Evolutionary conservation across 1,140 invertebrate species (phyloP).

Genomic region (Drosophila virilis): DNA sequence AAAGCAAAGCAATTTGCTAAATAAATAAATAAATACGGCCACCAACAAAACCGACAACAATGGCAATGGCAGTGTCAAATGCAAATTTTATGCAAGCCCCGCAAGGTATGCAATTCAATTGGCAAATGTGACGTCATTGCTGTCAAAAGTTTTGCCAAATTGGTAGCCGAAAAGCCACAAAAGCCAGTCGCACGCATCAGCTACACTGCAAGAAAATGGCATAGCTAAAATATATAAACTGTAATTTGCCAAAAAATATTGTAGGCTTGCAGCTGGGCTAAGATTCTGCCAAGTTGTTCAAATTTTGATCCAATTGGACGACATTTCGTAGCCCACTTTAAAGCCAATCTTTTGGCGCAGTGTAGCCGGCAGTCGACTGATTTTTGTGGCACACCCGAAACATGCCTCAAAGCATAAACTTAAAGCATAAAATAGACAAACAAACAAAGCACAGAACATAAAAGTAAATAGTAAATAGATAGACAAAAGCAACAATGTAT

Average conservation of each 20-base stretch:
- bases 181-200: background rate
- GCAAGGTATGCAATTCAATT: constrained; percentile 13
- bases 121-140: constrained; percentile 9
- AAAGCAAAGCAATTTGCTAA: constrained; percentile 21
- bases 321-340: too few relatives aligned
- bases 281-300: too few relatives aligned
- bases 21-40: constrained; percentile 31
- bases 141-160: background rate
- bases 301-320: too few relatives aligned
- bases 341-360: too few relatives aligned
- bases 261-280: too few relatives aligned
- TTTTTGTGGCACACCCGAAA: too few relatives aligned
- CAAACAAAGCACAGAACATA: constrained; percentile 1
- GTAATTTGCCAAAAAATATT: too few relatives aligned
- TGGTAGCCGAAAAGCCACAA: background rate
- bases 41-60: constrained; percentile 8
- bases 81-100: background rate
- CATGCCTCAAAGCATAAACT: constrained; percentile 10
- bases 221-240: too few relatives aligned
- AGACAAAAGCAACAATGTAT: constrained; percentile 25
- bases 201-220: constrained; percentile 12
- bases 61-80: constrained; percentile 11
- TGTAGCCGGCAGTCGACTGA: too few relatives aligned
- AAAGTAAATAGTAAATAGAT: constrained; percentile 3
- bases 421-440: constrained; percentile 3